Conservation (phyloP, 2,113 vertebrate species). For the Hippopotamus amphibius region DNA sequence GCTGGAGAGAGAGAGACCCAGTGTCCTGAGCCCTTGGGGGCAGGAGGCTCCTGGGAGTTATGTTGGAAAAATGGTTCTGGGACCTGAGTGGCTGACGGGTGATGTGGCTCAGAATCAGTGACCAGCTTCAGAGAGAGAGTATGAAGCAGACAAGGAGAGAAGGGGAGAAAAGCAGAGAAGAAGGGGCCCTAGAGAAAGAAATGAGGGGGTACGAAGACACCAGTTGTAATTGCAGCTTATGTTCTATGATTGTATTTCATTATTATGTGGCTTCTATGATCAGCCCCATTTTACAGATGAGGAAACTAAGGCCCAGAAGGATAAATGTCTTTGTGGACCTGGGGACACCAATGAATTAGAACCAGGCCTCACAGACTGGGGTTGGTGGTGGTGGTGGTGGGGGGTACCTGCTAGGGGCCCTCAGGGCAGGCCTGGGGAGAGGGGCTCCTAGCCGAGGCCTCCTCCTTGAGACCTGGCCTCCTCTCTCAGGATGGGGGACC, state of each 20-base stretch:
- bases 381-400: too few species aligned
- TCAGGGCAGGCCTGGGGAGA: background rate
- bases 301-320: background rate
- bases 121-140: background rate
- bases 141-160: background rate
- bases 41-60: background rate
- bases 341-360: background rate
- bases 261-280: background rate
- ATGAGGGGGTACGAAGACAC: background rate
- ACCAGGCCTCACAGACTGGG: background rate
- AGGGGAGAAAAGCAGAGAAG: background rate
- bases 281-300: background rate
- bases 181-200: too few species aligned
- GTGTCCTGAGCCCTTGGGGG: background rate
- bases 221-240: background rate
- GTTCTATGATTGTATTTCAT: background rate
- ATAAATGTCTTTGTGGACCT: background rate
- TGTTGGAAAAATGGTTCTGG: background rate
- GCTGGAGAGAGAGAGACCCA: background rate
- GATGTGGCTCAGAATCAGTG: background rate
- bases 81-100: fast-evolving
- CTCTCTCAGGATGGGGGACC: conserved; percentile 91
- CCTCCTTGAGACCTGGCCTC: background rate
- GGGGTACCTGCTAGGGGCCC: background rate
- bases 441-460: background rate